A percentile compares a stretch with the other conserved stretches of the same genome.
These are phyloP conservation scores for Atta cephalotes DNA, from an alignment of 1,140 invertebrate species.

Conservation along the genomic window DNA sequence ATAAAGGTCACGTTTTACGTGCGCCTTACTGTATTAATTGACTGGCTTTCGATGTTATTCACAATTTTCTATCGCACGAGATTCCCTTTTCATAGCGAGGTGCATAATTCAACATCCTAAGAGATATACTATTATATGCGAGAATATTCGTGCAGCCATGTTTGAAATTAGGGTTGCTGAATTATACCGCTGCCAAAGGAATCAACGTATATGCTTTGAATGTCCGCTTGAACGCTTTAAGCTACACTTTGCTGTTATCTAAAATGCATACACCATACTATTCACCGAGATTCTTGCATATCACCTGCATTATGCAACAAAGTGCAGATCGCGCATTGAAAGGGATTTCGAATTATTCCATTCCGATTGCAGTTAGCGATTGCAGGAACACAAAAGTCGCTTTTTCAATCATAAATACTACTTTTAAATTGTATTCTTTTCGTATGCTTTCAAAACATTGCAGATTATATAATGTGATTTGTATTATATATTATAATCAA, in stretches of 20 bases:
- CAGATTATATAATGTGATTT: constrained; percentile 6
- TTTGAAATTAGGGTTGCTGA: constrained; percentile 37
- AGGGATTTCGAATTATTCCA: constrained; percentile 25
- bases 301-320: constrained; percentile 41
- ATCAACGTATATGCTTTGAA: constrained; percentile 43
- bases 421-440: not conserved
- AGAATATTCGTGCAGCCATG: constrained; percentile 24
- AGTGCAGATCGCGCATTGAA: not conserved
- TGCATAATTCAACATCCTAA: constrained; percentile 47
- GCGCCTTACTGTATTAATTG: constrained; percentile 1
- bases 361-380: not conserved
- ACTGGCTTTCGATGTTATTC: constrained; percentile 59
- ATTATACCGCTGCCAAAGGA: constrained; percentile 35
- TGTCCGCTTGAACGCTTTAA: constrained; percentile 61
- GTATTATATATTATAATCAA: constrained; percentile 15
- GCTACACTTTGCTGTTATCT: constrained; percentile 48
- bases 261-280: constrained; percentile 35
- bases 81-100: constrained; percentile 29
- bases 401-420: not conserved
- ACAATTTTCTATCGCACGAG: constrained; percentile 49
- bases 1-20: constrained; percentile 18
- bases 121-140: constrained; percentile 17
- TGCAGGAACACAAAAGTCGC: not conserved
- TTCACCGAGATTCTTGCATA: constrained; percentile 14
- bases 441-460: not conserved